A percentile compares a stretch with the other conserved stretches of the same genome.
Evolutionary conservation across 1,140 invertebrate genomes (phyloP).

Genomic region (Camponotus floridanus): DNA sequence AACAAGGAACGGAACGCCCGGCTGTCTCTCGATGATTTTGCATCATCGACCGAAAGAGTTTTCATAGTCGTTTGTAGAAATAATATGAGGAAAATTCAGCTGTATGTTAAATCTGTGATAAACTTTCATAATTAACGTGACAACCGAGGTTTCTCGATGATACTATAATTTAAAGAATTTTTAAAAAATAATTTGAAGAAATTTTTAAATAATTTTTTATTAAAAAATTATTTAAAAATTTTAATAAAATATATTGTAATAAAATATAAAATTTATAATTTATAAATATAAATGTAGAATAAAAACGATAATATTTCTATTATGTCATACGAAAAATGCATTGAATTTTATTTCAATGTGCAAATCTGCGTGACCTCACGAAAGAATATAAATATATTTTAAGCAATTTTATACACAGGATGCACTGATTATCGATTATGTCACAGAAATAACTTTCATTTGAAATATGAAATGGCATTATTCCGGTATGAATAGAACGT

Average conservation of each 20-base stretch:
- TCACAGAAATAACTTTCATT: background rate
- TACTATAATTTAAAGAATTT: conserved; percentile 13
- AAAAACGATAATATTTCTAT: background rate
- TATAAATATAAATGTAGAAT: background rate
- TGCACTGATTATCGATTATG: background rate
- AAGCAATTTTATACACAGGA: background rate
- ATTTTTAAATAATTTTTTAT: conserved; percentile 8
- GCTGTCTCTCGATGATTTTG: conserved; percentile 15
- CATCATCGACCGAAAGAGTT: conserved; percentile 11
- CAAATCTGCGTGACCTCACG: too few relatives aligned
- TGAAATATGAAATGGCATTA: conserved; percentile 15
- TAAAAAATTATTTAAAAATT: too few relatives aligned
- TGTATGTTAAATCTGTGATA: background rate
- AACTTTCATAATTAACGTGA: background rate
- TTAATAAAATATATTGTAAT: too few relatives aligned
- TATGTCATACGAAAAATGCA: background rate
- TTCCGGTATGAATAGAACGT: conserved; percentile 20
- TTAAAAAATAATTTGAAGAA: conserved; percentile 11
- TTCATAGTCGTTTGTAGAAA: background rate
- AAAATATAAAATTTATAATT: background rate
- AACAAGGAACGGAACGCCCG: conserved; percentile 17
- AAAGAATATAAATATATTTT: conserved; percentile 1
- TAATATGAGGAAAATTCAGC: background rate
- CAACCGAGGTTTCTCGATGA: conserved; percentile 12
- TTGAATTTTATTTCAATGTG: background rate